Conservation (phyloP, 2,797 vertebrate genomes). For the Ctenopoma multispine region DNA sequence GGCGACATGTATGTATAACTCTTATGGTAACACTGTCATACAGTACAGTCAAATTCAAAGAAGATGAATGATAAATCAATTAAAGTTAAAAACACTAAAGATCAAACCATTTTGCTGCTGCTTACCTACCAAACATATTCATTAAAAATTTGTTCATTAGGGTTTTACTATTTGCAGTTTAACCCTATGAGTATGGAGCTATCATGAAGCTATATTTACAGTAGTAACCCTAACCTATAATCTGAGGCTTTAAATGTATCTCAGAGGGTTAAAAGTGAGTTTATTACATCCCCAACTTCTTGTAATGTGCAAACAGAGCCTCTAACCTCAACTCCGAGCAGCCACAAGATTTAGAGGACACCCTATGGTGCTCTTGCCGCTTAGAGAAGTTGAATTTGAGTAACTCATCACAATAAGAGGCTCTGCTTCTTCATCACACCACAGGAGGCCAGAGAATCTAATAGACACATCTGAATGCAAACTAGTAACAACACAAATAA, state of each 20-base stretch:
- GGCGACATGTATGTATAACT: constrained; percentile 82
- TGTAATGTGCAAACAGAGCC: constrained; percentile 75
- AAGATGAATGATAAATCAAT: constrained; percentile 80
- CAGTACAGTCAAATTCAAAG: constrained; percentile 85
- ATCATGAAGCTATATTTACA: constrained; percentile 12
- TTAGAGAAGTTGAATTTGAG: constrained; percentile 61
- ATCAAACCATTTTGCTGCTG: constrained; percentile 95
- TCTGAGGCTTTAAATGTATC: constrained; percentile 53
- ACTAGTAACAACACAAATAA: constrained; percentile 88
- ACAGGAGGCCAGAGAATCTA: constrained; percentile 82
- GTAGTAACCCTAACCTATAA: constrained; percentile 24
- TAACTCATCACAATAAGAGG: constrained; percentile 70
- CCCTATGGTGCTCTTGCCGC: constrained; percentile 42
- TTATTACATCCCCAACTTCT: constrained; percentile 83
- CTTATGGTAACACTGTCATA: constrained; percentile 80
- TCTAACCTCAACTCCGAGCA: constrained; percentile 64
- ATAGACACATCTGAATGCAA: constrained; percentile 83
- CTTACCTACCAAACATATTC: constrained; percentile 86
- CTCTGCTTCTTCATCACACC: constrained; percentile 76
- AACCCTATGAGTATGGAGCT: constrained; percentile 79
- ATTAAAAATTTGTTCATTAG: constrained; percentile 88
- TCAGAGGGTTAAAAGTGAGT: constrained; percentile 85
- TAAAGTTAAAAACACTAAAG: constrained; percentile 68
- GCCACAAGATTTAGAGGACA: constrained; percentile 57
- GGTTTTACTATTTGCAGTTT: constrained; percentile 89